Evolutionary conservation across 2,888 invertebrate genomes (phyloP), one percentile per base, ranked within the genome.

Genomic region (Panzeria rudis): DNA sequence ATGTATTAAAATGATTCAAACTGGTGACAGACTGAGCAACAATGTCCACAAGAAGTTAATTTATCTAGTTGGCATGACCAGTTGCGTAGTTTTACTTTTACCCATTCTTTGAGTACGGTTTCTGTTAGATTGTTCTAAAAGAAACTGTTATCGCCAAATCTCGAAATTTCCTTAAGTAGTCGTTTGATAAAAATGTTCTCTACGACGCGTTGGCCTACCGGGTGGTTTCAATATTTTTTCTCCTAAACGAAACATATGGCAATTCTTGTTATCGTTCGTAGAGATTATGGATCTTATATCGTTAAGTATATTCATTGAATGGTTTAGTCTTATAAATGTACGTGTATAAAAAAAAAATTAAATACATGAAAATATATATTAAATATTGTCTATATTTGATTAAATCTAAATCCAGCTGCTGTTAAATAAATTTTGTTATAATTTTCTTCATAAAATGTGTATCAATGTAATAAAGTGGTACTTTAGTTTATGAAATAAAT

Each of bases 211-310:
- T n/a, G n/a, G n/a, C n/a, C n/a, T n/a, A n/a, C n/a, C n/a, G n/a
- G n/a, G n/a, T n/a, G n/a, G 29, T 52, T 62, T 71, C 38, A 41
- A 38, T 32, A 41, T n/a, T 38, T 32, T 68, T 47, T 15, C 15
- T 17, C 1, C 32, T 23, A 25, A 59, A 32, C 29, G 35, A 35
- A 72, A 78, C 61, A 78, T 61, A 79, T 71, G 62, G 29, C 1
- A 54, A 35, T 7, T n/a, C 56, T 54, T 71, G 15, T 64, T 61
- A 61, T 61, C 38, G 5, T 38, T 50, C 9, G 1, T 20, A 52
- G 35, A 61, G 68, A 56, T 56, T 56, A 62, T 5, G 17, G 9
- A 11, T 3, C 5, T 29, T 41, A 56, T 38, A 54, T 35, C 52
- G 15, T 52, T 32, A 20, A 35, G 20, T 38, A 52, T 35, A 52